These are phyloP conservation scores for Spilogale gracilis DNA, from an alignment of 2,113 vertebrate genomes.

Conservation along the genomic window DNA sequence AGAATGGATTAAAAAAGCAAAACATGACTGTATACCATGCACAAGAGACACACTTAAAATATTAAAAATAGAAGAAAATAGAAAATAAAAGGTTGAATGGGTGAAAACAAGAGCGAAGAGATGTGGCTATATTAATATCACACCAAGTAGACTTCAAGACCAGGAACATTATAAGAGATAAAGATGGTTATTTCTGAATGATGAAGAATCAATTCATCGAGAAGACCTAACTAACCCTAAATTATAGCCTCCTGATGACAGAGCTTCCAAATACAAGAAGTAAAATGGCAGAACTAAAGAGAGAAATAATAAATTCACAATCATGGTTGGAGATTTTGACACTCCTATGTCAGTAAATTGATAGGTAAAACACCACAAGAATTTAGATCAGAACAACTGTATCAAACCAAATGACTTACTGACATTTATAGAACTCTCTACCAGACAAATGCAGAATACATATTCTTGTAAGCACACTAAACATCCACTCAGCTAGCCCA, in stretches of 20 bases:
- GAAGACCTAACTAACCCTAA: background rate
- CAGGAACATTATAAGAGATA: conserved; percentile 3
- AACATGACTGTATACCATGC: background rate
- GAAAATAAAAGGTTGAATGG: background rate
- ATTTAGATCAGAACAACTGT: background rate
- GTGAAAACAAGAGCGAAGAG: background rate
- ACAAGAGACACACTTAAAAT: background rate
- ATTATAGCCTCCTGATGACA: conserved; percentile 10
- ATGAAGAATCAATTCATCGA: background rate
- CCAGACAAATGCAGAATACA: background rate
- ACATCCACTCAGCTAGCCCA: background rate
- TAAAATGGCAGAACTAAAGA: conserved; percentile 30
- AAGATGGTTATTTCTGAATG: conserved; percentile 24
- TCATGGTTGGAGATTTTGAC: background rate
- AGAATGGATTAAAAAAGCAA: background rate
- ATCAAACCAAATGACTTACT: background rate
- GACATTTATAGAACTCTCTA: background rate
- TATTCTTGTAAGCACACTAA: background rate
- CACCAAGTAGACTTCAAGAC: background rate
- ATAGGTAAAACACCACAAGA: background rate
- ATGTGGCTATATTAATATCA: background rate
- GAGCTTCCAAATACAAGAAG: background rate
- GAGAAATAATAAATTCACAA: background rate
- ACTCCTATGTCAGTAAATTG: background rate
- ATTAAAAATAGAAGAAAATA: background rate